Conservation (phyloP, 2,797 vertebrate genomes). For the Chromis chromis region DNA sequence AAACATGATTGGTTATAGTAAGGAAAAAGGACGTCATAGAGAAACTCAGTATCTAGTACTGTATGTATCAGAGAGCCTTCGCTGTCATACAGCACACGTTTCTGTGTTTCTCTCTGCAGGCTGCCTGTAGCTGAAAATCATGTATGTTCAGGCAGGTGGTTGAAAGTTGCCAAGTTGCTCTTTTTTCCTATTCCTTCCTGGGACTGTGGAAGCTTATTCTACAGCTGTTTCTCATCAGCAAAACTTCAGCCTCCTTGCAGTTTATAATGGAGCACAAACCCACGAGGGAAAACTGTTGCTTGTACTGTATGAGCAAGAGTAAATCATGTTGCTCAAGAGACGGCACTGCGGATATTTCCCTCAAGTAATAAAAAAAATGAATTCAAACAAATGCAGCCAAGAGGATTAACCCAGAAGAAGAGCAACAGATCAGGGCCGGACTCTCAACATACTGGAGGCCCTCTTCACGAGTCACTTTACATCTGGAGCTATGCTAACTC, state of each 20-base stretch:
- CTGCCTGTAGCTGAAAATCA: constrained; percentile 28
- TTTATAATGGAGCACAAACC: constrained; percentile 61
- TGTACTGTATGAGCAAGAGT: constrained; percentile 51
- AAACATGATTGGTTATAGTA: constrained; percentile 58
- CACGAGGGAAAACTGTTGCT: constrained; percentile 48
- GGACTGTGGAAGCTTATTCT: constrained; percentile 40
- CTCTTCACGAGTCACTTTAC: constrained; percentile 50
- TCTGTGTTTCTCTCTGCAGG: constrained; percentile 36
- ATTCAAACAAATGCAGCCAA: constrained; percentile 38
- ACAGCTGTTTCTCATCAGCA: constrained; percentile 79
- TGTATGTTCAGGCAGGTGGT: constrained; percentile 67
- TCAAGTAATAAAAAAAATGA: constrained; percentile 28
- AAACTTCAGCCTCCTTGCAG: constrained; percentile 54
- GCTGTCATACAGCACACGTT: constrained; percentile 22
- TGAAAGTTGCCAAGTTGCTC: constrained; percentile 56
- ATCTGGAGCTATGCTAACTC: constrained; percentile 36
- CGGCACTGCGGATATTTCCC: constrained; percentile 38
- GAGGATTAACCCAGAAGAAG: constrained; percentile 30
- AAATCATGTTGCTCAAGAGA: constrained; percentile 61
- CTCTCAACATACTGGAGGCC: constrained; percentile 24
- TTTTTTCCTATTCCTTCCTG: constrained; percentile 56
- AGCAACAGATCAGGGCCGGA: constrained; percentile 22
- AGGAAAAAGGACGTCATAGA: constrained; percentile 63
- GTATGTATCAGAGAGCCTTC: constrained; percentile 49
- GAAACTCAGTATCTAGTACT: constrained; percentile 48